Evolutionary conservation across 2,888 invertebrate genomes (phyloP).

Genomic region (Athalia rosae): DNA sequence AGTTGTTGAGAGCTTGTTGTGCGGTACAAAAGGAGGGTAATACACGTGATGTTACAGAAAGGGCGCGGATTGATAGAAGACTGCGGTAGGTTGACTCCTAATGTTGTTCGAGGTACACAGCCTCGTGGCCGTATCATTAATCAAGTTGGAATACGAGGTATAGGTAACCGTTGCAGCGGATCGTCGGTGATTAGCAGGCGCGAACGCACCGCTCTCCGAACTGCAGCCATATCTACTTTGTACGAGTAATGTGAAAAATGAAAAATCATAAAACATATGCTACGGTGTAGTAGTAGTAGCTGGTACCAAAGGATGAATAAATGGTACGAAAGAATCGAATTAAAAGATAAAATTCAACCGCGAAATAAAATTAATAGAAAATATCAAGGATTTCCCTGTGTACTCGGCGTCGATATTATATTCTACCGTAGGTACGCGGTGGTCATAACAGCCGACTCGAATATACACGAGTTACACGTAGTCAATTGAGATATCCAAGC

Average conservation of each 20-base stretch:
- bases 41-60: not conserved
- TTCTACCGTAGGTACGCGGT: not conserved
- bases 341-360: not conserved
- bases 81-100: conserved; percentile 67
- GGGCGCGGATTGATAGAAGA: conserved; percentile 62
- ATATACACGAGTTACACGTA: not conserved
- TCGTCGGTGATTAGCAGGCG: conserved; percentile 38
- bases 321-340: not conserved
- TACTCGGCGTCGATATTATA: too few relatives aligned
- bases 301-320: not conserved
- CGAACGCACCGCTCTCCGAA: conserved; percentile 18
- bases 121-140: conserved; percentile 58
- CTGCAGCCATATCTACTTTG: too few relatives aligned
- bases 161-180: not conserved
- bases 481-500: conserved; percentile 21
- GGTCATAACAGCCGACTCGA: not conserved
- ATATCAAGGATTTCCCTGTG: not conserved
- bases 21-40: too few relatives aligned
- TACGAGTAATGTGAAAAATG: too few relatives aligned
- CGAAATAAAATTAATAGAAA: not conserved
- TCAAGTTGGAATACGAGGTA: conserved; percentile 54
- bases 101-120: conserved; percentile 57
- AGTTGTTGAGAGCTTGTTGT: not conserved
- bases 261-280: too few relatives aligned
- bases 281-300: not conserved